Percentiles rank a stretch among this genome's conserved stretches.
phyloP scores from a whole-genome alignment of 1,140 invertebrate genomes.

The Microplitis mediator region DNA sequence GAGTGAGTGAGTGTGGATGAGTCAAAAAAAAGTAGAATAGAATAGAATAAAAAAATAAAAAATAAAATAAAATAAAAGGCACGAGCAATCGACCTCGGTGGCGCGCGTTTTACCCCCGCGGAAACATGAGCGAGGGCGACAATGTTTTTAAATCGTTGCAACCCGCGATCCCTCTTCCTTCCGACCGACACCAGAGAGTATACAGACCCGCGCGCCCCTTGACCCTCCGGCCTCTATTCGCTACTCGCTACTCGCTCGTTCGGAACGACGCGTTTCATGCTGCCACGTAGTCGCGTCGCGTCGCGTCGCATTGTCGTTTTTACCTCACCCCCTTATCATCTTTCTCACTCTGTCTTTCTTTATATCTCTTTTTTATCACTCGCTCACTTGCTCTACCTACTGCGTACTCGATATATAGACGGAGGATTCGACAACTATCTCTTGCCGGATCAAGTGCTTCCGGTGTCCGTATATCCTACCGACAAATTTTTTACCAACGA shows the following conservation, averaged over 20 bases:
- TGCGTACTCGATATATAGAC: too few relatives aligned
- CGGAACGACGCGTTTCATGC: conserved; percentile 18
- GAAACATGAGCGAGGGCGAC: conserved; percentile 10
- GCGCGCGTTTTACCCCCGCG: background rate
- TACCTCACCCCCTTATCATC: conserved; percentile 27
- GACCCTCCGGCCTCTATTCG: background rate
- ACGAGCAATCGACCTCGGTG: conserved; percentile 1
- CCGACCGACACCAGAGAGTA: background rate
- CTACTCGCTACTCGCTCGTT: background rate
- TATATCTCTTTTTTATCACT: conserved; percentile 6
- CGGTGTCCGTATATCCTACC: background rate
- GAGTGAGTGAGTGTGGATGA: background rate
- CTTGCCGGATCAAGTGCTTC: conserved; percentile 17
- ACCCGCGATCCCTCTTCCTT: conserved; percentile 1
- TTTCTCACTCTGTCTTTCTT: conserved; percentile 10
- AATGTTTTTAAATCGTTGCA: conserved; percentile 29
- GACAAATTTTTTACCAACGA: conserved; percentile 2
- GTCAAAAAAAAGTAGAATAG: background rate
- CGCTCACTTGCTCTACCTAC: background rate
- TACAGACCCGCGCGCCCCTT: background rate
- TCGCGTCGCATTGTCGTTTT: conserved; percentile 24
- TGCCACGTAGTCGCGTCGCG: conserved; percentile 24
- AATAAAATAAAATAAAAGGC: background rate
- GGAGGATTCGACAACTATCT: too few relatives aligned
- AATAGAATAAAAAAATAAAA: background rate